Conservation (phyloP, 2,888 invertebrate genomes). For the Leistus spinibarbis region DNA sequence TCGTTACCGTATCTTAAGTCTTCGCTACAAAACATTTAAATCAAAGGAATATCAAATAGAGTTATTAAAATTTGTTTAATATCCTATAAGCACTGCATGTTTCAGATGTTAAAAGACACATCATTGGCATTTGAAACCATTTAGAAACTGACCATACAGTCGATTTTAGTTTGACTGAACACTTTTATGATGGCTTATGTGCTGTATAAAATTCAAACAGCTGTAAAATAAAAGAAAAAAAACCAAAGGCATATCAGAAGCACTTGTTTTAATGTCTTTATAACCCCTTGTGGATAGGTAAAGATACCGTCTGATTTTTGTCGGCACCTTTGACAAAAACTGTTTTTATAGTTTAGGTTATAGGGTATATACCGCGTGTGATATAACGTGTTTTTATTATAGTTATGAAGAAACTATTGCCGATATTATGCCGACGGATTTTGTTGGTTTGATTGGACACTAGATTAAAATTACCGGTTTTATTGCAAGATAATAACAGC, state of each 20-base stretch:
- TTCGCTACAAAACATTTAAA: too few relatives aligned
- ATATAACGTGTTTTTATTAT: slow-evolving; percentile 33
- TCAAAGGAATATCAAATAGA: neutral
- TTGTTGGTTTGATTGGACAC: neutral
- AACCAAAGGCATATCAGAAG: slow-evolving; percentile 40
- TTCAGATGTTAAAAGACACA: neutral
- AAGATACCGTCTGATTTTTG: slow-evolving; percentile 12
- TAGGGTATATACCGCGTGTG: slow-evolving; percentile 5
- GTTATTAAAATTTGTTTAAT: neutral
- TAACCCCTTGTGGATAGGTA: slow-evolving; percentile 27
- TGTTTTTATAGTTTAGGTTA: slow-evolving; percentile 29
- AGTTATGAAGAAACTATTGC: slow-evolving; percentile 1
- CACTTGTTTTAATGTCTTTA: slow-evolving; percentile 43
- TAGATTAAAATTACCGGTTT: neutral
- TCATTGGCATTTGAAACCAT: neutral
- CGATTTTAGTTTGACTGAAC: neutral
- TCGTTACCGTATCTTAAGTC: too few relatives aligned
- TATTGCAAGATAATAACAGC: neutral
- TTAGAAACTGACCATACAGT: neutral
- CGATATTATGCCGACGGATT: neutral
- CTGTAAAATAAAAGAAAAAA: slow-evolving; percentile 44
- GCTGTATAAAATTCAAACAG: slow-evolving; percentile 45
- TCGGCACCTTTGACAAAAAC: slow-evolving; percentile 41
- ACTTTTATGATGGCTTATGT: slow-evolving; percentile 21
- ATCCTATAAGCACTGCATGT: neutral